These are phyloP conservation scores for Eira barbara DNA, from an alignment of 2,113 vertebrate species.

Conservation along the genomic window DNA sequence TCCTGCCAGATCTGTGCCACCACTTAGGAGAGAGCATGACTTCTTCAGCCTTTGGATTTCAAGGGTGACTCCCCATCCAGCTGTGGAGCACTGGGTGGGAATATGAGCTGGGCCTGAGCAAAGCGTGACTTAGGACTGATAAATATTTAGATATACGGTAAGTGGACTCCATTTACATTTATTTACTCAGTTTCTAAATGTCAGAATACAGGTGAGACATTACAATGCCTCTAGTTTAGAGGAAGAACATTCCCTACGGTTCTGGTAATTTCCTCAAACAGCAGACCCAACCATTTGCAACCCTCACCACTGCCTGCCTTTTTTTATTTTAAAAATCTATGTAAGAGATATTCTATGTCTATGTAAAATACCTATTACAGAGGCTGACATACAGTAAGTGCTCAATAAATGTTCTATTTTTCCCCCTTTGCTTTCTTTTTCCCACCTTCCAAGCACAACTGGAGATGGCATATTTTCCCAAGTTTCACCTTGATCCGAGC, in stretches of 20 bases:
- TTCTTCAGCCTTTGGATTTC: not conserved
- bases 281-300: not conserved
- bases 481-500: not conserved
- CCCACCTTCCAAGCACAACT: not conserved
- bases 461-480: not conserved
- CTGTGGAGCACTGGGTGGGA: not conserved
- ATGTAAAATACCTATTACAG: not conserved
- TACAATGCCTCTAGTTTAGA: not conserved
- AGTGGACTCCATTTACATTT: not conserved
- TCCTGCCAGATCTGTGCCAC: not conserved
- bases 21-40: not conserved
- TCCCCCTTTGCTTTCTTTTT: not conserved
- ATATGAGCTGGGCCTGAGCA: not conserved
- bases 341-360: not conserved
- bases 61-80: not conserved
- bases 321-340: not conserved
- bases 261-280: not conserved
- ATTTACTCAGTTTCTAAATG: not conserved
- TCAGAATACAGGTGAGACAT: not conserved
- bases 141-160: not conserved
- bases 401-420: not conserved
- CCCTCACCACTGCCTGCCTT: not conserved
- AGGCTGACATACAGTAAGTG: not conserved
- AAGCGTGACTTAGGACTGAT: not conserved
- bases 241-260: not conserved